These are phyloP conservation scores for Pseudomugil tenellus DNA, from an alignment of 2,797 vertebrate genomes.

Conservation along the genomic window DNA sequence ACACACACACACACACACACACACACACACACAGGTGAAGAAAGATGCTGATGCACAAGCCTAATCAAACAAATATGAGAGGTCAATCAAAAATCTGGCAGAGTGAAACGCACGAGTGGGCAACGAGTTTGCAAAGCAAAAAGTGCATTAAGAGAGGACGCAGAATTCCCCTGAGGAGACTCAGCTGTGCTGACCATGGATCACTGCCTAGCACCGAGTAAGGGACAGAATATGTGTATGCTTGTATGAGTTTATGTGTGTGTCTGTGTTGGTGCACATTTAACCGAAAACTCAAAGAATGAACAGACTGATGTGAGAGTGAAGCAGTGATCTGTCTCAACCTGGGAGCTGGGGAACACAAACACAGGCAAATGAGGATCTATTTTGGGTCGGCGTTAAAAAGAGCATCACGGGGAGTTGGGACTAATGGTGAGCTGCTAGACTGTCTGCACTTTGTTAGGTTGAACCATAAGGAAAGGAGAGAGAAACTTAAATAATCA, in stretches of 20 bases:
- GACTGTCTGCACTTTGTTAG: constrained; percentile 32
- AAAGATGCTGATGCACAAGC: constrained; percentile 26
- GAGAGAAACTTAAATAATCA: constrained; percentile 35
- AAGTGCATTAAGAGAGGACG: constrained; percentile 66
- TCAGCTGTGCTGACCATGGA: constrained; percentile 86
- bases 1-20: constrained; percentile 22
- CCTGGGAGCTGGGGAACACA: constrained; percentile 51
- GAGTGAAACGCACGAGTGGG: constrained; percentile 25
- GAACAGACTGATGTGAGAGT: constrained; percentile 67
- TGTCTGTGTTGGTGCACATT: constrained; percentile 41
- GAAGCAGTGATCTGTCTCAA: constrained; percentile 73
- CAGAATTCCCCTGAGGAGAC: constrained; percentile 81
- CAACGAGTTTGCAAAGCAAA: constrained; percentile 29
- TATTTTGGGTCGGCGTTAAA: constrained; percentile 58
- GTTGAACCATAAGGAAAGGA: constrained; percentile 10
- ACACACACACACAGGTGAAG: constrained; percentile 31
- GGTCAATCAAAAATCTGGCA: constrained; percentile 47
- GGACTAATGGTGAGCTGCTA: constrained; percentile 37
- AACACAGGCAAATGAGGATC: constrained; percentile 24
- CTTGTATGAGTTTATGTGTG: constrained; percentile 40
- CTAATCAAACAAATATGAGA: constrained; percentile 44
- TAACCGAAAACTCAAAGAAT: constrained; percentile 55
- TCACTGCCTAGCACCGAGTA: constrained; percentile 77
- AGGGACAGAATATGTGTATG: constrained; percentile 61
- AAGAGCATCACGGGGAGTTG: constrained; percentile 31